A percentile compares a stretch with the other conserved stretches of the same genome.
Conservation (phyloP, 53 echinoderm and acorn worm species). For the Hippasteria phrygiana region DNA sequence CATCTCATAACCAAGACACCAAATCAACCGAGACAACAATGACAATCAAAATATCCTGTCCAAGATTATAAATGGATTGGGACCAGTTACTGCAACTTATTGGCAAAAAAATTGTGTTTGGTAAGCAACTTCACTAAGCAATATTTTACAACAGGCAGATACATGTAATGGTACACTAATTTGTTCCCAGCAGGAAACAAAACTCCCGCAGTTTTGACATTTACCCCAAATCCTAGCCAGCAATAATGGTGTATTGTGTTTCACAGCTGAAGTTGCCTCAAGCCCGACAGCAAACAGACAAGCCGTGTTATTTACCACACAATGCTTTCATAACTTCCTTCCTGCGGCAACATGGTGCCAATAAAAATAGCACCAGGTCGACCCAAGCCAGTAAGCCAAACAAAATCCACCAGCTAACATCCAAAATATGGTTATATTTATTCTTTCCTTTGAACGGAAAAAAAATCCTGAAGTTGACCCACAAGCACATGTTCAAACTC, state of each 20-base stretch:
- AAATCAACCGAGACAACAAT: too few species aligned
- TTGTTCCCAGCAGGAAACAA: conserved; percentile 26
- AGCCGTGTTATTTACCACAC: background rate
- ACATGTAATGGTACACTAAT: too few species aligned
- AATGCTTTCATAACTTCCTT: conserved; percentile 25
- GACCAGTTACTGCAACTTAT: too few species aligned
- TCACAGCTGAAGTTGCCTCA: background rate
- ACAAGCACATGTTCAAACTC: too few species aligned
- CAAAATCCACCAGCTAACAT: background rate
- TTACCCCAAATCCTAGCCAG: background rate
- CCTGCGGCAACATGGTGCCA: background rate
- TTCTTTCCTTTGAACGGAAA: background rate
- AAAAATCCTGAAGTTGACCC: background rate
- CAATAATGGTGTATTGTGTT: conserved; percentile 39
- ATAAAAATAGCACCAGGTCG: background rate
- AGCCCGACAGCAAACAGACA: background rate
- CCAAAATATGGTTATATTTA: background rate
- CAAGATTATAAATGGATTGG: too few species aligned
- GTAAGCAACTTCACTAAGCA: too few species aligned
- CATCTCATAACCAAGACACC: too few species aligned
- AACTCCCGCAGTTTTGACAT: background rate
- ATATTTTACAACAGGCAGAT: too few species aligned
- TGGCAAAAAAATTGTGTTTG: too few species aligned
- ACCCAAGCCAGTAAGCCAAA: background rate
- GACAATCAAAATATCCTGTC: too few species aligned